Conservation (phyloP, 2,888 invertebrate genomes). For the Epistrophe eligans region DNA sequence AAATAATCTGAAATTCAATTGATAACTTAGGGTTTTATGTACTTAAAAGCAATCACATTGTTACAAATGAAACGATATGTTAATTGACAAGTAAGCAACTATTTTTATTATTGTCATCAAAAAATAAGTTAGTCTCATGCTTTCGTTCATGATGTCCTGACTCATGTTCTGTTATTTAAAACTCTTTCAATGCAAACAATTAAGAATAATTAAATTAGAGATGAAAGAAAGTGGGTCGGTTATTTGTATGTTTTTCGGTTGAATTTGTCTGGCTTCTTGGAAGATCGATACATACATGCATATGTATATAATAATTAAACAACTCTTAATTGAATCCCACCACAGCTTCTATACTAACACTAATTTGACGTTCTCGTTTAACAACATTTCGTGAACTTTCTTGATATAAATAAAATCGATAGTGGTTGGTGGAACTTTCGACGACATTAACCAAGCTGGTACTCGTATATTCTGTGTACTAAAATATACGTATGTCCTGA, state of each 20-base stretch:
- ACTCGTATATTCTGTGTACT: background rate
- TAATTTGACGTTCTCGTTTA: background rate
- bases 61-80: background rate
- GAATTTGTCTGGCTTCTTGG: background rate
- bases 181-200: slow-evolving; percentile 3
- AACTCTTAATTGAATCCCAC: background rate
- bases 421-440: background rate
- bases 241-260: background rate
- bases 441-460: too few relatives aligned
- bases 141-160: background rate
- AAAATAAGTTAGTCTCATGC: background rate
- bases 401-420: background rate
- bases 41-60: background rate
- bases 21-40: too few relatives aligned
- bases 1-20: background rate
- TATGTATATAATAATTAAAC: background rate
- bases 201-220: background rate
- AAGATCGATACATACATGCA: background rate
- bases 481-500: background rate
- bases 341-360: background rate
- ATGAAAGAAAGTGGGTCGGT: slow-evolving; percentile 2
- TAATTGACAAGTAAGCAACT: slow-evolving; percentile 14
- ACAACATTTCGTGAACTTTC: background rate
- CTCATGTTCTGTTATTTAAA: slow-evolving; percentile 1
- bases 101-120: background rate